A percentile compares a stretch with the other conserved stretches of the same genome.
phyloP scores from a whole-genome alignment of 2,888 invertebrate species.

The Elysia crispata region DNA sequence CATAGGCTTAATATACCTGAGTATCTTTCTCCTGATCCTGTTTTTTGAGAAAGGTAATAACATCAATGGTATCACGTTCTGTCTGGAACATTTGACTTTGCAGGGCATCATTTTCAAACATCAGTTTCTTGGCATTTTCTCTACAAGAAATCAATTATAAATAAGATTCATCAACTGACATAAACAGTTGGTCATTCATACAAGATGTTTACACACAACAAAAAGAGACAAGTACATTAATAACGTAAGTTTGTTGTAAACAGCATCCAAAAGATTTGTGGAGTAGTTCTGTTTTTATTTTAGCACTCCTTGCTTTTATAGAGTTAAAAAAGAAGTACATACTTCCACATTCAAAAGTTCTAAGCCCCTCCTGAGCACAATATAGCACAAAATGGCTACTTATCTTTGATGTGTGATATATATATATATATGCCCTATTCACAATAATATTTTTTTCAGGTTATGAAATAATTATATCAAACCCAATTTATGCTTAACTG shows the following conservation, averaged over 20 bases:
- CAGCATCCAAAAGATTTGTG: neutral
- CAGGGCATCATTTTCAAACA: conserved; percentile 75
- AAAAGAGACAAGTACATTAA: too few relatives aligned
- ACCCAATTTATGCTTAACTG: too few relatives aligned
- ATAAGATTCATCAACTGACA: neutral
- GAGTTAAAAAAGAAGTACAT: neutral
- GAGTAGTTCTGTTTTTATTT: neutral
- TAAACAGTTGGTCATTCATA: neutral
- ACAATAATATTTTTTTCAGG: neutral
- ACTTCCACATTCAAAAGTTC: neutral
- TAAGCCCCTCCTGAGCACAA: neutral
- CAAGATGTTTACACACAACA: neutral
- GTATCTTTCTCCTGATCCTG: conserved; percentile 76
- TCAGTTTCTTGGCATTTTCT: conserved; percentile 73
- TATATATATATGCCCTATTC: too few relatives aligned
- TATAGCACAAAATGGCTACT: neutral
- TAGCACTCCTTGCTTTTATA: neutral
- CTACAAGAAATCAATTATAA: conserved; percentile 56
- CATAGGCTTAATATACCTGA: conserved; percentile 54
- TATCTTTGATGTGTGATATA: neutral
- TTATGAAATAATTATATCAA: too few relatives aligned
- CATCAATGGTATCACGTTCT: conserved; percentile 77
- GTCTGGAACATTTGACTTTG: conserved; percentile 74
- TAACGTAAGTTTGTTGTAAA: too few relatives aligned
- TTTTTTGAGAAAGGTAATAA: conserved; percentile 75